Percentiles rank a stretch among this genome's conserved stretches.
Evolutionary conservation across 2,888 invertebrate genomes (phyloP).

Genomic region (Itoplectis maculator): DNA sequence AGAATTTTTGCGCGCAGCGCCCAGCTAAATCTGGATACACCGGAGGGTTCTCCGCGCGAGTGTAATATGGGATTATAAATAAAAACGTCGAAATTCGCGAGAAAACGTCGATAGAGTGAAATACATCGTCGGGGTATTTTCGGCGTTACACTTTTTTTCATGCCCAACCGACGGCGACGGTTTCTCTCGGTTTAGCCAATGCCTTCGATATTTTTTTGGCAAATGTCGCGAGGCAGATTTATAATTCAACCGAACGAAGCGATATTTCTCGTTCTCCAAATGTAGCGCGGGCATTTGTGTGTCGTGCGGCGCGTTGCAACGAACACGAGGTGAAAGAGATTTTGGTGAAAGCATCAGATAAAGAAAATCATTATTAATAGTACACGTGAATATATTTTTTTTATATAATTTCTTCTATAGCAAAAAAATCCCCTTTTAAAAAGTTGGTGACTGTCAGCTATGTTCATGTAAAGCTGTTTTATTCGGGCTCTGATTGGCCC

Average conservation of each 20-base stretch:
- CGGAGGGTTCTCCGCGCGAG: background rate
- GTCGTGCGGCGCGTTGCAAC: background rate
- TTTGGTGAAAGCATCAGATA: too few relatives aligned
- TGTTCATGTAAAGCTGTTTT: too few relatives aligned
- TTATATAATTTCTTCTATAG: too few relatives aligned
- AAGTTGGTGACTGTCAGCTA: too few relatives aligned
- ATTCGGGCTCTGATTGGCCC: too few relatives aligned
- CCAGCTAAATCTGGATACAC: background rate
- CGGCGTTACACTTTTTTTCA: background rate
- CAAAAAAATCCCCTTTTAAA: too few relatives aligned
- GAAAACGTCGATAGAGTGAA: conserved; percentile 20
- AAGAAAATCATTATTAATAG: too few relatives aligned
- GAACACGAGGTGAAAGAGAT: background rate
- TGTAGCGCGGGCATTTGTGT: background rate
- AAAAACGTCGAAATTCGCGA: background rate
- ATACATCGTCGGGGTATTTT: background rate
- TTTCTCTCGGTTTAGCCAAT: background rate
- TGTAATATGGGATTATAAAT: conserved; percentile 34
- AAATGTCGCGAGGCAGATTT: background rate
- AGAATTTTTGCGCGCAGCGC: background rate
- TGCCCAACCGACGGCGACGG: too few relatives aligned
- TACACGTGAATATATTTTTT: too few relatives aligned
- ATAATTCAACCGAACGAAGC: conserved; percentile 3
- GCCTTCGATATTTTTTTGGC: conserved; percentile 9
- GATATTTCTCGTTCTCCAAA: background rate